Base-by-base conservation (phyloP, 2,888 invertebrate genomes). In the Ellobium chinense region DNA sequence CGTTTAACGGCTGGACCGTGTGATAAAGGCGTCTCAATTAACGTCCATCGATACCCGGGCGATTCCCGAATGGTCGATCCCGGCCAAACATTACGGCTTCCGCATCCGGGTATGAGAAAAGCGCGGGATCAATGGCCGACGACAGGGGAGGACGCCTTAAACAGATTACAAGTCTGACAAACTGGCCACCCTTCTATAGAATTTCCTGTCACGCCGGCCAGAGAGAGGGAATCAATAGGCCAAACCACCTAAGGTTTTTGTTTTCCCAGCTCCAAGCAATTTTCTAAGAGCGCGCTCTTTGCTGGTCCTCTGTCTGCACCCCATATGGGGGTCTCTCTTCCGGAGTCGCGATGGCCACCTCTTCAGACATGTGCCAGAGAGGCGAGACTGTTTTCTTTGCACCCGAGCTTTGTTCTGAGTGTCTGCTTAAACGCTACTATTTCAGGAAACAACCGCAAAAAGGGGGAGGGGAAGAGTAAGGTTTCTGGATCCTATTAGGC, bases 71-170 rank as follows among this genome's bases (percentile, higher is more conserved):
- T n/a, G 24, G 3, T 34, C 60, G 34, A 36, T 60, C 31, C 37
- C 39, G 27, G 37, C 62, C 39, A 27, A 29, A n/a, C 37, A 37
- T 37, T 68, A 21, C 63, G 31, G 36, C 74, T 74, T 63, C 63
- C 74, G 37, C 62, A 63, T 63, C 46, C 39, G 46, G 69, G 21
- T 4, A 2, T 18, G 54, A 46, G 31, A 69, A 54, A 69, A 46
- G 27, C n/a, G 37, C 36, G 36, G 34, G 58, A 36, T 60, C 60
- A 58, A 72, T 60, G 58, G 24, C 7, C 60, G 5, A n/a, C 34
- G 72, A 72, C 72, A 72, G 58, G 4, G n/a, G 60, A 46, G 72
- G 72, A 14, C 72, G 72, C 58, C 60, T 37, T 72, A 72, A 72
- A 60, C 58, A 72, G 72, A 72, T 72, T 72, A 72, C 36, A n/a